Evolutionary conservation across 1,140 invertebrate genomes (phyloP).

Genomic region (Catajapyx aquilonaris): DNA sequence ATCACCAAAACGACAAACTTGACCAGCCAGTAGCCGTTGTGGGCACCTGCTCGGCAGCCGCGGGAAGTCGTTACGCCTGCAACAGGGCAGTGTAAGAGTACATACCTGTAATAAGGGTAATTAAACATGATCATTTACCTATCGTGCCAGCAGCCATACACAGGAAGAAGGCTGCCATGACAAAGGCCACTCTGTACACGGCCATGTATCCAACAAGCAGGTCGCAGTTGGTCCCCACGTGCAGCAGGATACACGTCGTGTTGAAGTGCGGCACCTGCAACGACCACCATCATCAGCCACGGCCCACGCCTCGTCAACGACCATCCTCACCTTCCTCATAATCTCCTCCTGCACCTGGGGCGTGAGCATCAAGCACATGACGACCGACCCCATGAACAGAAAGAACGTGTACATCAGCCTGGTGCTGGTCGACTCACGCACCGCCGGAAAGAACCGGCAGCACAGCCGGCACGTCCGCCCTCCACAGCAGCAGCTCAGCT

Average conservation of each 20-base stretch:
- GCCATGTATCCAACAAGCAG: conserved; percentile 23
- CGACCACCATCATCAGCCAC: too few species aligned
- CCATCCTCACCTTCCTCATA: conserved; percentile 18
- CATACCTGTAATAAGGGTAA: not conserved
- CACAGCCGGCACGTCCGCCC: conserved; percentile 23
- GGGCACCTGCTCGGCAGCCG: conserved; percentile 20
- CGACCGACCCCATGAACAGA: conserved; percentile 18
- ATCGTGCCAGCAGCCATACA: conserved; percentile 19
- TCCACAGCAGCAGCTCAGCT: conserved; percentile 25
- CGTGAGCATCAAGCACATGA: conserved; percentile 24
- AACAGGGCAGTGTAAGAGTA: not conserved
- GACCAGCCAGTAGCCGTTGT: conserved; percentile 21
- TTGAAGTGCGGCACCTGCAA: conserved; percentile 22
- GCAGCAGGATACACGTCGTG: conserved; percentile 19
- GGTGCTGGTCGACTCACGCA: conserved; percentile 25
- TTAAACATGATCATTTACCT: conserved; percentile 10
- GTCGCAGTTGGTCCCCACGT: conserved; percentile 21
- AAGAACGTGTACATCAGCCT: conserved; percentile 24
- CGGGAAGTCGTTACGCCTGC: conserved; percentile 19
- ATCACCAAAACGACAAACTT: conserved; percentile 14
- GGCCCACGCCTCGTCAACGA: too few species aligned
- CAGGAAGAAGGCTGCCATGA: conserved; percentile 20
- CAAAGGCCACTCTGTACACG: conserved; percentile 24
- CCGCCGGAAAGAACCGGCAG: conserved; percentile 19
- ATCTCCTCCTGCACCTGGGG: conserved; percentile 19